These are phyloP conservation scores for Menidia menidia DNA, from an alignment of 2,797 vertebrate species.

Conservation along the genomic window DNA sequence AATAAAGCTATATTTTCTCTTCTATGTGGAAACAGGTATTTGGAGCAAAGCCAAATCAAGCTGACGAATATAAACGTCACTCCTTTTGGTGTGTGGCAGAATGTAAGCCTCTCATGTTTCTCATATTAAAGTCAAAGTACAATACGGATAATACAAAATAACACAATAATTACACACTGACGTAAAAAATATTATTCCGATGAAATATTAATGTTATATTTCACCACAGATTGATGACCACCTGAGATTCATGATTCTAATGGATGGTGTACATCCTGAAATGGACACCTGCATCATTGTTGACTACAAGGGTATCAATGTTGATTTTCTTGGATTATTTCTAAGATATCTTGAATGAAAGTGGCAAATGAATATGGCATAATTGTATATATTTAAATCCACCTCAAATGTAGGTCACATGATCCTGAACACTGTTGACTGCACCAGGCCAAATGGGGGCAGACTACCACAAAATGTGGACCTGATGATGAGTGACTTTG, in stretches of 20 bases:
- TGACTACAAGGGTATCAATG: constrained; percentile 85
- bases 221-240: constrained; percentile 76
- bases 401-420: constrained; percentile 77
- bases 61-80: constrained; percentile 84
- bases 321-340: not conserved
- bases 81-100: constrained; percentile 85
- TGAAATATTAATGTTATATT: no score
- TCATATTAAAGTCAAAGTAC: not conserved
- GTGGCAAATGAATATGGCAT: not conserved
- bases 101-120: constrained; percentile 65
- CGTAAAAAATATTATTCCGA: no score
- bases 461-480: constrained; percentile 79
- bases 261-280: constrained; percentile 87
- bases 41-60: constrained; percentile 79
- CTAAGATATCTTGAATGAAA: not conserved
- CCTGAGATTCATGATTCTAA: constrained; percentile 87
- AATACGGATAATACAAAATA: not conserved
- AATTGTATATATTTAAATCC: not conserved
- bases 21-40: constrained; percentile 41
- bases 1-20: not conserved
- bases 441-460: constrained; percentile 85
- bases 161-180: not conserved
- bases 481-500: constrained; percentile 88
- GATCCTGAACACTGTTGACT: constrained; percentile 88
- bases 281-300: constrained; percentile 89